Evolutionary conservation across 2,113 vertebrate species (phyloP).

Genomic region (Ploceus nigricollis): DNA sequence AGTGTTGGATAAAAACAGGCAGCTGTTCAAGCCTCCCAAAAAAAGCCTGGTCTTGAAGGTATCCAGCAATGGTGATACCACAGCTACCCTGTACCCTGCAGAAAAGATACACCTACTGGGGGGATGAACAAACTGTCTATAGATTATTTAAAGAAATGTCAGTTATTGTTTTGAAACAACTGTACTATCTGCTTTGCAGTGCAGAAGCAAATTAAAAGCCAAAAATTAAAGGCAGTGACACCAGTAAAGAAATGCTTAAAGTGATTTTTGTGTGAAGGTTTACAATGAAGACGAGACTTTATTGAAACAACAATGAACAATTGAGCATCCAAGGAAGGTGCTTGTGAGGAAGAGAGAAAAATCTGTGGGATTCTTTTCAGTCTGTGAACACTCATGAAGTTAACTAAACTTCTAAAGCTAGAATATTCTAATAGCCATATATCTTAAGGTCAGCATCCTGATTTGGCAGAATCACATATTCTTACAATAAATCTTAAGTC

Average conservation of each 20-base stretch:
- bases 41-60: neutral
- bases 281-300: neutral
- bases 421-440: neutral
- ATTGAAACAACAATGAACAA: neutral
- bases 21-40: fast-evolving
- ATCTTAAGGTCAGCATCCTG: neutral
- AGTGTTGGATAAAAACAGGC: neutral
- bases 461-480: neutral
- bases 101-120: neutral
- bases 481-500: neutral
- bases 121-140: neutral
- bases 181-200: neutral
- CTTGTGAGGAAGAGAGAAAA: neutral
- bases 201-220: neutral
- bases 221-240: neutral
- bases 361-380: neutral
- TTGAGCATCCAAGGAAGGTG: neutral
- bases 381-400: neutral
- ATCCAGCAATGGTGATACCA: neutral
- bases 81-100: neutral
- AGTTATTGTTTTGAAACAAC: neutral
- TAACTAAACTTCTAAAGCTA: neutral
- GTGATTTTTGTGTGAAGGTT: neutral
- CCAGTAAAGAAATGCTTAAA: neutral
- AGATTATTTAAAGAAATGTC: neutral